phyloP scores from a whole-genome alignment of 2,888 invertebrate species.

The Euplagia quadripunctaria region DNA sequence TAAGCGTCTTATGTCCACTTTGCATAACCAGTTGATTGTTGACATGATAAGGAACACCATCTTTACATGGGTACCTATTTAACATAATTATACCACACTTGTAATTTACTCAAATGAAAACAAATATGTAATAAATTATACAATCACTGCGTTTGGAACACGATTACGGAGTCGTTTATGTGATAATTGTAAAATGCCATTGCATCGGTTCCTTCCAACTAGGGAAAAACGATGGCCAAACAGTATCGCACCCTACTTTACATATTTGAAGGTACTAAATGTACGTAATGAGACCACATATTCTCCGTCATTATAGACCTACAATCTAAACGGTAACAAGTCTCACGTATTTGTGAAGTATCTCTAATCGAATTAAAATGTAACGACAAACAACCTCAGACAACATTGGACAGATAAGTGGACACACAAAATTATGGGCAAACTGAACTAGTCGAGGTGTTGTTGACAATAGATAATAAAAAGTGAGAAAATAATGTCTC shows the following conservation, averaged over 20 bases:
- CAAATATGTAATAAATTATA: not conserved
- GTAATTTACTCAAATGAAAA: not conserved
- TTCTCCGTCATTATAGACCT: conserved; percentile 33
- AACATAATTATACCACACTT: not conserved
- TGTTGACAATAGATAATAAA: conserved; percentile 67
- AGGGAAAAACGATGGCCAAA: too few species aligned
- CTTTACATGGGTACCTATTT: conserved; percentile 13
- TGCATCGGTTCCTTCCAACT: too few species aligned
- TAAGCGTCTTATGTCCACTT: conserved; percentile 28
- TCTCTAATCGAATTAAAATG: conserved; percentile 57
- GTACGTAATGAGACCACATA: conserved; percentile 4
- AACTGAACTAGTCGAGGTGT: conserved; percentile 63
- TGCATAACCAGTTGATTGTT: conserved; percentile 44
- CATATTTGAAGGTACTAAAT: too few species aligned
- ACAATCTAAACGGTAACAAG: conserved; percentile 34
- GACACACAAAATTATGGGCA: conserved; percentile 58
- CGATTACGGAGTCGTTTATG: too few species aligned
- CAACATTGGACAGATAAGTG: conserved; percentile 64
- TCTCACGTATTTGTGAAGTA: conserved; percentile 37
- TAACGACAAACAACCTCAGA: conserved; percentile 47
- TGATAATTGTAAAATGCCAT: too few species aligned
- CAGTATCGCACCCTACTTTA: too few species aligned
- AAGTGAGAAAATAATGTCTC: conserved; percentile 40
- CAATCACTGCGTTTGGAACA: not conserved
- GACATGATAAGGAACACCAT: conserved; percentile 25